Base-by-base conservation (phyloP, 2,888 invertebrate genomes). In the Pantelozetes paolii region DNA sequence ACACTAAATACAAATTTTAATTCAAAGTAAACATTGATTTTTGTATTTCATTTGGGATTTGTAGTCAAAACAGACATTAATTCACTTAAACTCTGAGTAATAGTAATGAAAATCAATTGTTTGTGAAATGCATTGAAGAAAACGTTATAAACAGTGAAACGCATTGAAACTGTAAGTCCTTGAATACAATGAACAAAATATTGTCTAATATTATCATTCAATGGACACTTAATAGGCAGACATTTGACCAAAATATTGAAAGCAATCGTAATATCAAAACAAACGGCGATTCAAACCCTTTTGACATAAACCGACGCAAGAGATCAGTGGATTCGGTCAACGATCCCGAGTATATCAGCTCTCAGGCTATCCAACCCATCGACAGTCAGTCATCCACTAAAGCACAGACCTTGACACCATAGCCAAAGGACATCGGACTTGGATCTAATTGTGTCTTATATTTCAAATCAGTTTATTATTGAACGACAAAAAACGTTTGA, bases 401-500 rank as follows among this genome's bases (percentile, higher is more conserved):
- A 28, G 3, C 62, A 1, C 42, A 36, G 8, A 67, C 23, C 1
- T 42, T 20, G 40, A 2, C 26, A 5, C 8, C 36, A 42, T 20
- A 67, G 59, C 48, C 15, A 28, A 26, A 28, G 62, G 74, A 36
- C 71, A 75, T 13, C 23, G 18, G 74, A 74, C 42, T 28, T 74
- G 20, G 75, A 75, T 28, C 30, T 36, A 30, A 69, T 42, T n/a
- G 23, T 64, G 5, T 32, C 50, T 5, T 26, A 23, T 36, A 26
- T 62, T 11, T 57, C 73, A 1, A 48, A 62, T 13, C 26, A 62
- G 28, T 54, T n/a, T n/a, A n/a, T n/a, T 36, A 32, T 70, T 18
- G 75, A 75, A 42, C 13, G 59, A 36, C 73, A 75, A 26, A 42
- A n/a, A 69, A 59, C 75, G 75, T 15, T 50, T 74, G 15, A 64